Base-by-base conservation (phyloP, 2,113 vertebrate species). In the Illadopsis cleaveri region DNA sequence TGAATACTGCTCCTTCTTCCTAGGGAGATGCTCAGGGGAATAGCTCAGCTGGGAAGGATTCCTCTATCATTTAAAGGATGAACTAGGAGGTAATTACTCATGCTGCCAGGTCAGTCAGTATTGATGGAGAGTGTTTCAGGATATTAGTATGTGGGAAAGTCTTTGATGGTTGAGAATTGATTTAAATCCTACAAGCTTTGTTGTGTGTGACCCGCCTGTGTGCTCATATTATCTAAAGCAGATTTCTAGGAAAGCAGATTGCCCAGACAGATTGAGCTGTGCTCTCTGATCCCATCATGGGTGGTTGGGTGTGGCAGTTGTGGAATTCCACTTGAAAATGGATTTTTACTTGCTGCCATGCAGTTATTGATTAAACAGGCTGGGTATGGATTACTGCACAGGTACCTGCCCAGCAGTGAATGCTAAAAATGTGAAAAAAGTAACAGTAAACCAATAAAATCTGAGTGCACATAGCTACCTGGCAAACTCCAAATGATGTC, bases 51-150 rank as follows among this genome's bases (percentile, higher is more conserved):
- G 37, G 81, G 82, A 72, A 79, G 80, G 60, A 82, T 73, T 58
- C 66, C 62, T 86, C 72, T 92, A 53, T 72, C 90, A 70, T 94
- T 94, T 93, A 90, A 82, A 94, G 93, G 90, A 86, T 96, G 95
- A 95, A 81, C 82, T 90, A 28, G 82, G 88, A 95, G 94, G 89
- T 86, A 94, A 93, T 96, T 95, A 95, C 56, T 95, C 48, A 77
- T 89, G 89, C 73, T 60, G 38, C 70, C 23, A 21, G 94, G 82
- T 92, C 86, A 85, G 58, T 71, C 42, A 6, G 75, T 94, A 93
- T 86, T 91, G 89, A 94, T 89, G 54, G 47, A 61, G 22, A 47
- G 84, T 62, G 70, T 82, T 89, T 83, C 77, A 69, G 54, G 68
- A 33, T 79, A 69, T 66, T 84, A 70, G 9, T 10, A 23, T 18